These are phyloP conservation scores for Noctilio leporinus DNA, from an alignment of 2,113 vertebrate genomes.

Conservation along the genomic window DNA sequence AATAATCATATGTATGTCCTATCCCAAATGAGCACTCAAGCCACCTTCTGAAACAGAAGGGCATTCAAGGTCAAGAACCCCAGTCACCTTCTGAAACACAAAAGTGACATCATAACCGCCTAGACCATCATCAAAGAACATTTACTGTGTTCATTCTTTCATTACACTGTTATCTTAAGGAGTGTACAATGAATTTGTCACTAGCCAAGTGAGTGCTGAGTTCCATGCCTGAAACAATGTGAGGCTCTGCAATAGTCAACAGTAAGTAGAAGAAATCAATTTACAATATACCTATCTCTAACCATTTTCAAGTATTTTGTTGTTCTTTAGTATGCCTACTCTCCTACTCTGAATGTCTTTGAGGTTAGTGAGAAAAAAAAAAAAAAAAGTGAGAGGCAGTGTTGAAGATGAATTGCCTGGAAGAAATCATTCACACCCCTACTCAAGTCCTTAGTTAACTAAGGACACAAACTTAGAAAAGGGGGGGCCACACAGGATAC, in stretches of 20 bases:
- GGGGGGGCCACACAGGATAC: neutral
- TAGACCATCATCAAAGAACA: neutral
- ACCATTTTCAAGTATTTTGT: neutral
- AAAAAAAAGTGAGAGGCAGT: neutral
- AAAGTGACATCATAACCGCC: neutral
- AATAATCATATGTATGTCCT: neutral
- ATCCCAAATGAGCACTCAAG: neutral
- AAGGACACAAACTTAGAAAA: neutral
- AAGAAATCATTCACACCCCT: neutral
- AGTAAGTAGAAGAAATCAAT: neutral
- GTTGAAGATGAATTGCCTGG: neutral
- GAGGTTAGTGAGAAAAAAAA: neutral
- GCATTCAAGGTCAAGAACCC: neutral
- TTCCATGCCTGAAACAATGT: neutral
- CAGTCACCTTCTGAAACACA: neutral
- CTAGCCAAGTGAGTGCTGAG: neutral
- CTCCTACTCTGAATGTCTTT: neutral
- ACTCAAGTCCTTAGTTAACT: neutral
- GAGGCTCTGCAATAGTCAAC: neutral
- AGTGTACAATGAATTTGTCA: neutral
- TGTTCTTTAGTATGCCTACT: neutral
- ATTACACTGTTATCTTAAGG: neutral
- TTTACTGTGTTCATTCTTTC: neutral
- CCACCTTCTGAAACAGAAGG: neutral
- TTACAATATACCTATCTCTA: neutral